Percentiles rank a stretch among this genome's conserved stretches.
phyloP scores from a whole-genome alignment of 2,888 invertebrate species.

The Pasiphila rectangulata region DNA sequence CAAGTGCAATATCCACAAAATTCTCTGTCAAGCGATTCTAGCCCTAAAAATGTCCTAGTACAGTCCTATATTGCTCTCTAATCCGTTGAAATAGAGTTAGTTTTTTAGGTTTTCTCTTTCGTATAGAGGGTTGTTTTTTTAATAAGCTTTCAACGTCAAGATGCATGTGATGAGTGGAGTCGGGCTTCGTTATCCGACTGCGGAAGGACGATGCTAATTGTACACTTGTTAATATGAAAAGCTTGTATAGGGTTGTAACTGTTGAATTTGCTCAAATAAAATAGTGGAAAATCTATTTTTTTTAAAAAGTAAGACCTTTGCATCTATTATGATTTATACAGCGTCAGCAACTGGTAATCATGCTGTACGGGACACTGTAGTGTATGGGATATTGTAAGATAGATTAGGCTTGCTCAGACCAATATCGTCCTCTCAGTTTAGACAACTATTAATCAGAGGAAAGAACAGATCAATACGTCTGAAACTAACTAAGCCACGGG shows the following conservation, averaged over 20 bases:
- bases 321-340: no score
- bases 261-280: background rate
- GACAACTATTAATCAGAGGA: no score
- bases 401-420: no score
- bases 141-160: conserved; percentile 51
- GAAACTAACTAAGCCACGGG: no score
- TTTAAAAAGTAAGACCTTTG: no score
- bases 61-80: conserved; percentile 26
- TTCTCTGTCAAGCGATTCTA: conserved; percentile 10
- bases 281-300: no score
- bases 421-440: no score
- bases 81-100: background rate
- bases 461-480: no score
- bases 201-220: conserved; percentile 64
- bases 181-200: conserved; percentile 65
- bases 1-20: conserved; percentile 54
- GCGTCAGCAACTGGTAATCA: no score
- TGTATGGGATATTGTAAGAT: no score
- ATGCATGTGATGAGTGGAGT: conserved; percentile 61
- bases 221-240: conserved; percentile 52
- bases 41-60: conserved; percentile 21
- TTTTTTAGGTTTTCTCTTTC: conserved; percentile 10
- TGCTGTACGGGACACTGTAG: no score
- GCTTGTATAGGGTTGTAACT: conserved; percentile 25
- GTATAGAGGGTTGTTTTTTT: conserved; percentile 38